Conservation (phyloP, 2,888 invertebrate genomes). For the Leucania comma region DNA sequence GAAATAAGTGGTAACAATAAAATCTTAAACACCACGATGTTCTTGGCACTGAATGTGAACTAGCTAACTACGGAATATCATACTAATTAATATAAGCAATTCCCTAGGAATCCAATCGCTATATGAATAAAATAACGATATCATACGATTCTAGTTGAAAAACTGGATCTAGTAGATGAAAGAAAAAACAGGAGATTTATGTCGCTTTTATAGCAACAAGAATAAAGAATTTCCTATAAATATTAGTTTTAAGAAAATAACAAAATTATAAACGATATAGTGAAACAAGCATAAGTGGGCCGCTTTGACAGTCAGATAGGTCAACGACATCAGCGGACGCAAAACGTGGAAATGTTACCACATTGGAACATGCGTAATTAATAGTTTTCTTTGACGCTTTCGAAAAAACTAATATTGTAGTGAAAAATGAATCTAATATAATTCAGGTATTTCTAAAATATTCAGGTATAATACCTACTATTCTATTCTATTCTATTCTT, state of each 20-base stretch:
- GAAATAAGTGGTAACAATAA: slow-evolving; percentile 12
- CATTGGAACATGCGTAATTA: slow-evolving; percentile 43
- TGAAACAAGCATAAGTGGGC: slow-evolving; percentile 33
- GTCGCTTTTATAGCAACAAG: background rate
- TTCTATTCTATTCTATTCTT: background rate
- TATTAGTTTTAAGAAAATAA: slow-evolving; percentile 35
- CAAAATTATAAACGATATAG: slow-evolving; percentile 34
- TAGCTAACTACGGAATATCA: slow-evolving; percentile 17
- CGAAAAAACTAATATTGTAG: slow-evolving; percentile 9
- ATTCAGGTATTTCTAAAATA: background rate
- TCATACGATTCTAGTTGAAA: background rate
- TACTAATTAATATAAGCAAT: slow-evolving; percentile 15
- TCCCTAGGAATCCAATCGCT: slow-evolving; percentile 10
- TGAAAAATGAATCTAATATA: background rate
- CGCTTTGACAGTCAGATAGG: slow-evolving; percentile 58
- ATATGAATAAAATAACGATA: background rate
- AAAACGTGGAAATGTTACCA: slow-evolving; percentile 51
- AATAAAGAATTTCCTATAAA: slow-evolving; percentile 26
- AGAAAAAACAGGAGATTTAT: slow-evolving; percentile 12
- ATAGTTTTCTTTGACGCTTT: slow-evolving; percentile 33
- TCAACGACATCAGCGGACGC: slow-evolving; percentile 59
- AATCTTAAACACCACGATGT: background rate
- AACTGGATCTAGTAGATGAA: background rate
- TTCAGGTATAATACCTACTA: no score
- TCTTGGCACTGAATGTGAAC: slow-evolving; percentile 16